phyloP scores from a whole-genome alignment of 2,113 vertebrate species.

The Oncorhynchus tshawytscha region DNA sequence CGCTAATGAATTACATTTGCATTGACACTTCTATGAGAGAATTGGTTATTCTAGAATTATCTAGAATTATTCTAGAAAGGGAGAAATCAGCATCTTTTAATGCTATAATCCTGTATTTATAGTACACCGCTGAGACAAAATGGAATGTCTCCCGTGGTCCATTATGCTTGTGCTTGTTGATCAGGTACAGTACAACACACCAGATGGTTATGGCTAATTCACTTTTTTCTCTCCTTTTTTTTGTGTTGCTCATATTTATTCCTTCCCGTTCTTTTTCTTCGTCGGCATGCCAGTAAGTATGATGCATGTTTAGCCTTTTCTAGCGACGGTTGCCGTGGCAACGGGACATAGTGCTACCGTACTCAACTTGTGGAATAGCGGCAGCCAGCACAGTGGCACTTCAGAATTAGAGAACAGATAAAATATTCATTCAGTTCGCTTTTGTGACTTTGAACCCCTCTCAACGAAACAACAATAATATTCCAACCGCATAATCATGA shows the following conservation, averaged over 20 bases:
- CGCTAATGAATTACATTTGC: slow-evolving; percentile 10
- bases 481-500: slow-evolving; percentile 34
- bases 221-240: background rate
- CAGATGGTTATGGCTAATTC: slow-evolving; percentile 44
- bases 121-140: slow-evolving; percentile 23
- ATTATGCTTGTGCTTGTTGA: slow-evolving; percentile 34
- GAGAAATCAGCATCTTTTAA: background rate
- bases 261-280: slow-evolving; percentile 24
- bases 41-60: too few species aligned
- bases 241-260: slow-evolving; percentile 22
- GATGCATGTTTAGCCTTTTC: slow-evolving; percentile 54
- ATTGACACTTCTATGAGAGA: background rate
- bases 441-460: slow-evolving; percentile 43
- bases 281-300: slow-evolving; percentile 49
- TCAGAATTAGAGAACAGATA: slow-evolving; percentile 31
- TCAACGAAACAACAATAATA: slow-evolving; percentile 33
- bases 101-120: slow-evolving; percentile 25
- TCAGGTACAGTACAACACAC: slow-evolving; percentile 40
- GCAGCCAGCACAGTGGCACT: slow-evolving; percentile 21
- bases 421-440: slow-evolving; percentile 55
- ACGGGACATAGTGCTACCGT: slow-evolving; percentile 36
- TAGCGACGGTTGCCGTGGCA: slow-evolving; percentile 60
- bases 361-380: slow-evolving; percentile 10
- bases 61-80: slow-evolving; percentile 10
- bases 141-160: slow-evolving; percentile 15